Conservation (phyloP, 2,888 invertebrate genomes). For the Agriopis marginaria region DNA sequence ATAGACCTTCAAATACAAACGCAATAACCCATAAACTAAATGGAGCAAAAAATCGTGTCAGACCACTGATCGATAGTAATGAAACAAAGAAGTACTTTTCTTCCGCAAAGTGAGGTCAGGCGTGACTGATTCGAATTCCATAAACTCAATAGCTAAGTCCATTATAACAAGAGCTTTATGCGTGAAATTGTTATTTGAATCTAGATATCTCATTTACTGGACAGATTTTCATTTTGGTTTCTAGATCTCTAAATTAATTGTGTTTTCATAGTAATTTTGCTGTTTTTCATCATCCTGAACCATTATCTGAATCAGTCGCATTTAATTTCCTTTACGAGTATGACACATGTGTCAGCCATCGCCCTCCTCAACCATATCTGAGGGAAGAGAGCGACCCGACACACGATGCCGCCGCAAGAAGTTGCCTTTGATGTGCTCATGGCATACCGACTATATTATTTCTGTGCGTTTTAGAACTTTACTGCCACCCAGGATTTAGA, state of each 20-base stretch:
- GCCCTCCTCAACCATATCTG: too few relatives aligned
- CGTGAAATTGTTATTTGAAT: constrained; percentile 1
- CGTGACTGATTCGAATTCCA: constrained; percentile 78
- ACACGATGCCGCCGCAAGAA: too few relatives aligned
- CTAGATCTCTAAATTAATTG: background rate
- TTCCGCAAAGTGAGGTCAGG: constrained; percentile 80
- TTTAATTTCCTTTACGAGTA: too few relatives aligned
- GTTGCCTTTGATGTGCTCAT: too few relatives aligned
- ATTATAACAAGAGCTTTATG: constrained; percentile 48
- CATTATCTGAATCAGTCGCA: background rate
- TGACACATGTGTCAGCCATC: too few relatives aligned
- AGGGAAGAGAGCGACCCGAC: too few relatives aligned
- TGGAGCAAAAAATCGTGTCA: constrained; percentile 63
- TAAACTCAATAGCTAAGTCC: constrained; percentile 61
- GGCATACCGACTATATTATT: too few relatives aligned
- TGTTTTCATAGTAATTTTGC: too few relatives aligned
- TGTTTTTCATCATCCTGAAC: background rate
- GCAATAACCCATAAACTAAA: constrained; percentile 56
- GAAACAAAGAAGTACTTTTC: constrained; percentile 79
- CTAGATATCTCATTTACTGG: background rate
- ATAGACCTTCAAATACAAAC: constrained; percentile 41
- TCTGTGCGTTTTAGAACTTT: too few relatives aligned
- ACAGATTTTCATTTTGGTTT: background rate
- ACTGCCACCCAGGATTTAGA: too few relatives aligned
- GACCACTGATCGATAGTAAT: constrained; percentile 61